Evolutionary conservation across 2,113 vertebrate species (phyloP).

Genomic region (Saccopteryx bilineata): DNA sequence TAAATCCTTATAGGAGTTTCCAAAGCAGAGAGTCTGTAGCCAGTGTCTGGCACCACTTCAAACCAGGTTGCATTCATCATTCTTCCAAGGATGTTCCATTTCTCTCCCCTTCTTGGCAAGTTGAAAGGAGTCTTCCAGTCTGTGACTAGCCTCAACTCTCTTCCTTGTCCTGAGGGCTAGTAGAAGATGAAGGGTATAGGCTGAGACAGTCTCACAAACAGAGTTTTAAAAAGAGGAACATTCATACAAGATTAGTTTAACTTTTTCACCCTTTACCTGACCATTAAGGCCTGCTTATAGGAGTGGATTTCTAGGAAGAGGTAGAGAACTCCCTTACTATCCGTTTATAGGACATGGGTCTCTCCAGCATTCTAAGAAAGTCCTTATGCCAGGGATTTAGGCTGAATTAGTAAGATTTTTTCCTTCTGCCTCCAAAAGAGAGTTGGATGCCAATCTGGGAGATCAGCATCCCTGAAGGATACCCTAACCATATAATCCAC

Average conservation of each 20-base stretch:
- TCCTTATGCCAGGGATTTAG: not conserved
- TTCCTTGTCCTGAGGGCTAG: not conserved
- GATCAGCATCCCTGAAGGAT: not conserved
- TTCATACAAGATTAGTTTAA: not conserved
- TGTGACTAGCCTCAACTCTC: not conserved
- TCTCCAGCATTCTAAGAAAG: not conserved
- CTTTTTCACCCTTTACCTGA: not conserved
- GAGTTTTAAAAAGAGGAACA: conserved; percentile 5
- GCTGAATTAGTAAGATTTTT: not conserved
- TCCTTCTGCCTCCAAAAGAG: not conserved
- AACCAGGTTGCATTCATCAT: not conserved
- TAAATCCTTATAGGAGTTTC: not conserved
- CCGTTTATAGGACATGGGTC: not conserved
- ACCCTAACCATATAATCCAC: not conserved
- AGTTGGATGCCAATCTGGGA: not conserved
- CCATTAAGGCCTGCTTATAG: not conserved
- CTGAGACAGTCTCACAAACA: not conserved
- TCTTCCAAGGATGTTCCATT: not conserved
- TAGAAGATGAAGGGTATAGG: not conserved
- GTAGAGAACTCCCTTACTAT: not conserved
- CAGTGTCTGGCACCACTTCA: not conserved
- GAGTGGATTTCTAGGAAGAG: not conserved
- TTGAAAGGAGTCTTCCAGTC: not conserved
- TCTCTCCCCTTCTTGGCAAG: not conserved
- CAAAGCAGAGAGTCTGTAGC: not conserved